Evolutionary conservation across 2,797 vertebrate species (phyloP).

Genomic region (Karalla daura): DNA sequence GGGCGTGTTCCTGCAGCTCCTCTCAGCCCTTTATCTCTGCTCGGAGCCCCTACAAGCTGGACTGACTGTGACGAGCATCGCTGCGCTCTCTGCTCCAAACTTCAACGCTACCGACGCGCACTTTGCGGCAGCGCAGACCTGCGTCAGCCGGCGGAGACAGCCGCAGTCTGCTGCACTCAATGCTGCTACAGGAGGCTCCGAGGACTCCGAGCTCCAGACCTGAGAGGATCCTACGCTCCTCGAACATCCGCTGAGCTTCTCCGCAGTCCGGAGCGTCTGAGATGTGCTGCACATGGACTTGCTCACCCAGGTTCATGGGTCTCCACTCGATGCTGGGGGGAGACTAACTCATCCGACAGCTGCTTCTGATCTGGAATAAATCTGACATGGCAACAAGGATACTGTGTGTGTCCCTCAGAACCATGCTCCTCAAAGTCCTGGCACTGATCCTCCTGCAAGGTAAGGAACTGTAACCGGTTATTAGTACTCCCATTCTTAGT

Average conservation of each 20-base stretch:
- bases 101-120: neutral
- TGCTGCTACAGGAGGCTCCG: neutral
- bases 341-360: conserved; percentile 48
- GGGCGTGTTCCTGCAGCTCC: conserved; percentile 45
- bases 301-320: conserved; percentile 41
- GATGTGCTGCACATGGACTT: conserved; percentile 51
- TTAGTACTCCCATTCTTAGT: too few species aligned
- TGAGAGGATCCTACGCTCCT: too few species aligned
- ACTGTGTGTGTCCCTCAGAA: conserved; percentile 33
- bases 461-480: conserved; percentile 30
- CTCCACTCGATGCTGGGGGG: conserved; percentile 30
- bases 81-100: neutral
- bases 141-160: neutral
- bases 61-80: conserved; percentile 20
- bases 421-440: conserved; percentile 63
- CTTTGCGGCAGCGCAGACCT: neutral
- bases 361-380: conserved; percentile 58
- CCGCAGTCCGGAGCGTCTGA: conserved; percentile 30
- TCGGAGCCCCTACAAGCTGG: conserved; percentile 24
- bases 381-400: conserved; percentile 66
- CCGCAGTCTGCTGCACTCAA: neutral
- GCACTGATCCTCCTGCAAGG: conserved; percentile 68
- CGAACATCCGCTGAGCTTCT: neutral
- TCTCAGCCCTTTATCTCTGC: conserved; percentile 27
- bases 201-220: too few species aligned